These are phyloP conservation scores for Lineus longissimus DNA, from an alignment of 1,140 invertebrate species.

Conservation along the genomic window DNA sequence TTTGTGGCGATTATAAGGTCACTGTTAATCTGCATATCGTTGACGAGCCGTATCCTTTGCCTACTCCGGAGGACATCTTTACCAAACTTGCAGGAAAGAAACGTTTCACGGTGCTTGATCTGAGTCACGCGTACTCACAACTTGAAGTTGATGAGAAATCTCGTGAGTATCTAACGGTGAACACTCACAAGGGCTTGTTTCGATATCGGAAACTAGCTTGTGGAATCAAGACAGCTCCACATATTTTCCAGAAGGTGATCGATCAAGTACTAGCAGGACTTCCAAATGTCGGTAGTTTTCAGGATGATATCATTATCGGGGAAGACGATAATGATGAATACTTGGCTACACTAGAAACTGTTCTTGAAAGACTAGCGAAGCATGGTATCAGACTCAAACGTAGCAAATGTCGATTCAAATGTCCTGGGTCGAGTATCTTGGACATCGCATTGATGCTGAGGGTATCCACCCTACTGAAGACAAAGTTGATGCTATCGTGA, in stretches of 20 bases:
- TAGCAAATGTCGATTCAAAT: slow-evolving; percentile 23
- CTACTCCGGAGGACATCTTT: background rate
- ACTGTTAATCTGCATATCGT: slow-evolving; percentile 25
- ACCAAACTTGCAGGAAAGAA: background rate
- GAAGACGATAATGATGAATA: background rate
- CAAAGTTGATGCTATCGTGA: slow-evolving; percentile 33
- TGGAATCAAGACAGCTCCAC: slow-evolving; percentile 10
- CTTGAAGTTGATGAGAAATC: slow-evolving; percentile 6
- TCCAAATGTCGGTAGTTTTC: background rate
- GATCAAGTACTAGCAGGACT: slow-evolving; percentile 6
- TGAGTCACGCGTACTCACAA: slow-evolving; percentile 3
- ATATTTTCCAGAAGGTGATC: slow-evolving; percentile 10
- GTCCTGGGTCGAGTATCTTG: slow-evolving; percentile 35
- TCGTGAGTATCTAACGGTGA: background rate
- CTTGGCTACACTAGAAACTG: background rate
- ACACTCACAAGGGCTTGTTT: slow-evolving; percentile 7
- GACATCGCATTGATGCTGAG: slow-evolving; percentile 34
- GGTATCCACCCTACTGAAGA: slow-evolving; percentile 29
- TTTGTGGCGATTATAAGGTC: slow-evolving; percentile 43
- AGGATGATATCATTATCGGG: slow-evolving; percentile 6
- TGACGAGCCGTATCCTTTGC: background rate
- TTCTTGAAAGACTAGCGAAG: background rate
- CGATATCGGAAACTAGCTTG: background rate
- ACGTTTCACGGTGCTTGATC: slow-evolving; percentile 5
- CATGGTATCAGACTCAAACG: background rate